These are phyloP conservation scores for Papilio demoleus DNA, from an alignment of 2,888 invertebrate species.

Conservation along the genomic window DNA sequence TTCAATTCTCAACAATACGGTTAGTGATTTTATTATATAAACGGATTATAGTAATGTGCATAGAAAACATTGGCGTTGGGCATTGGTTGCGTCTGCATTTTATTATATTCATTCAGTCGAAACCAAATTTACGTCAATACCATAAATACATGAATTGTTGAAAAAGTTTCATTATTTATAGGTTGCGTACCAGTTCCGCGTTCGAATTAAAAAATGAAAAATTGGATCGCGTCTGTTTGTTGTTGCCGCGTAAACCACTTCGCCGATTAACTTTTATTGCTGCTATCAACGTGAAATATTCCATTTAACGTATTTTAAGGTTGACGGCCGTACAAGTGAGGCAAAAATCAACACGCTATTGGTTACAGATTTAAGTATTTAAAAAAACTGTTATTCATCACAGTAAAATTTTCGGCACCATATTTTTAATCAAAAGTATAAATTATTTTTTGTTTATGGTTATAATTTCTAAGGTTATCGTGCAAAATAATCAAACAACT, in stretches of 20 bases:
- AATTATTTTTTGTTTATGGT: no score
- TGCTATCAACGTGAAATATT: conserved; percentile 12
- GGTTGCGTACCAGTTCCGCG: neutral
- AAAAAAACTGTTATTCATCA: neutral
- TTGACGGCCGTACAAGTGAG: neutral
- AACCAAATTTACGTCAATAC: neutral
- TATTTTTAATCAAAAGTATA: no score
- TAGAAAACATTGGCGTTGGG: no score
- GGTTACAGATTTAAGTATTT: neutral
- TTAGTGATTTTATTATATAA: no score
- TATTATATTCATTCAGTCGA: no score
- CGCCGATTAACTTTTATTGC: conserved; percentile 24
- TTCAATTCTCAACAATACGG: no score
- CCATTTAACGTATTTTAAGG: conserved; percentile 16
- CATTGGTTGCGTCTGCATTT: no score
- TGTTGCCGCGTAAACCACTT: conserved; percentile 19
- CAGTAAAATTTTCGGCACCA: neutral
- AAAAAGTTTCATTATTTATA: neutral
- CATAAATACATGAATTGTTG: conserved; percentile 3
- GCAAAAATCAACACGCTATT: conserved; percentile 1
- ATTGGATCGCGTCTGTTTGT: conserved; percentile 13
- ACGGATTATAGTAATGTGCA: no score
- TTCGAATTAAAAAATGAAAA: conserved; percentile 12
- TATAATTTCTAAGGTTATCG: no score
- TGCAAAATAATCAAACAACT: no score